Evolutionary conservation across 2,888 invertebrate species (phyloP).

Genomic region (Atherix ibis): DNA sequence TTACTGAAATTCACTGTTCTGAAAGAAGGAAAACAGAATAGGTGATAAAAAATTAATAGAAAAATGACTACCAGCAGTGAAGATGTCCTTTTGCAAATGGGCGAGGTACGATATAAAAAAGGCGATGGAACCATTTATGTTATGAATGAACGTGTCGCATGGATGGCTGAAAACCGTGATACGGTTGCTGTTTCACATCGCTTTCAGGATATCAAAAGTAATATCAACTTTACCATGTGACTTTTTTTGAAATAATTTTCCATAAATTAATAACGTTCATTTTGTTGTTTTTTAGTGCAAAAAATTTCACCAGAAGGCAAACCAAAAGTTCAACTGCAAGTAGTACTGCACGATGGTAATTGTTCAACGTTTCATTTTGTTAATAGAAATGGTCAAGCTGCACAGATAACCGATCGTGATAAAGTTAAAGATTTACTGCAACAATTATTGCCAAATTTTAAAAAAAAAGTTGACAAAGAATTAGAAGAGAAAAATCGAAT

Average conservation of each 20-base stretch:
- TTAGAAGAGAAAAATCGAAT: constrained; percentile 82
- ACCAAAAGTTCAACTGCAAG: constrained; percentile 94
- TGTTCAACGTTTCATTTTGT: constrained; percentile 97
- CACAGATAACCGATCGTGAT: constrained; percentile 80
- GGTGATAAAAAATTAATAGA: not conserved
- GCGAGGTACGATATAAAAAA: constrained; percentile 87
- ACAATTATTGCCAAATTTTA: constrained; percentile 82
- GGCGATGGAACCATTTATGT: constrained; percentile 86
- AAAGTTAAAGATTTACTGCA: constrained; percentile 84
- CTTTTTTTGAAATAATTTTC: constrained; percentile 1
- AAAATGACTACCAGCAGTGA: constrained; percentile 78
- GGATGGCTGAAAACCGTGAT: constrained; percentile 88
- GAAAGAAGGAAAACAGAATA: not conserved
- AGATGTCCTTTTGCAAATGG: constrained; percentile 85
- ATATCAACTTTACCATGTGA: constrained; percentile 21
- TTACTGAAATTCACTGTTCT: no score
- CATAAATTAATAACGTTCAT: not conserved
- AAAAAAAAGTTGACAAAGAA: constrained; percentile 78
- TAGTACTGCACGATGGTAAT: constrained; percentile 83
- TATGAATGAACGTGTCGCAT: constrained; percentile 89
- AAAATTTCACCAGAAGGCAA: constrained; percentile 96
- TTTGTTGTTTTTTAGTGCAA: constrained; percentile 50
- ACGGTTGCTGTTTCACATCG: constrained; percentile 85
- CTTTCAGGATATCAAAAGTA: constrained; percentile 92
- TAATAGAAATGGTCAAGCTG: constrained; percentile 65